Evolutionary conservation across 2,888 invertebrate species (phyloP).

Genomic region (Leptura quadrifasciata): DNA sequence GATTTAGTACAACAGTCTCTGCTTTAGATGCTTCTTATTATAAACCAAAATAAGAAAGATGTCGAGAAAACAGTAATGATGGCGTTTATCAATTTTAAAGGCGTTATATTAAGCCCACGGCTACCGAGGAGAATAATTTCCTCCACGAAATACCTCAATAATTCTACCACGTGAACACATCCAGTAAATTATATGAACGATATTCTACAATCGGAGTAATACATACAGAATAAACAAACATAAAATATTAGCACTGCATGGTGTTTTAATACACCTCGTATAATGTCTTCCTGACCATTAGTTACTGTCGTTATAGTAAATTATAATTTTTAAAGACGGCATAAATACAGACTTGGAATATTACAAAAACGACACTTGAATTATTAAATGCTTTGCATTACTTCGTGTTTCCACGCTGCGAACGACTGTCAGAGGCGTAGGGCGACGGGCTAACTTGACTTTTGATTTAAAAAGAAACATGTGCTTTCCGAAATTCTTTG

Average conservation of each 20-base stretch:
- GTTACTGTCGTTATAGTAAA: conserved; percentile 23
- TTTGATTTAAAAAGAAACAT: no score
- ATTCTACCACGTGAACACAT: not conserved
- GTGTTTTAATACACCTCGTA: conserved; percentile 27
- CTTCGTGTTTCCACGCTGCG: conserved; percentile 15
- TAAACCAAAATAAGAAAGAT: not conserved
- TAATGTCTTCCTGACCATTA: conserved; percentile 19
- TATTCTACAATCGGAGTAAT: conserved; percentile 5
- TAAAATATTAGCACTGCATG: conserved; percentile 25
- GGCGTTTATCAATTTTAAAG: not conserved
- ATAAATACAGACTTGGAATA: conserved; percentile 15
- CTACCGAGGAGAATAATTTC: conserved; percentile 16
- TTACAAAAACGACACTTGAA: conserved; percentile 18
- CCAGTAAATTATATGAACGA: conserved; percentile 15
- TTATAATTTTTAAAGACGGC: conserved; percentile 17
- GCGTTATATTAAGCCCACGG: not conserved
- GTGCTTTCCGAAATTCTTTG: no score
- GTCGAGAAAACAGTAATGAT: not conserved
- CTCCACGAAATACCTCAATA: conserved; percentile 11
- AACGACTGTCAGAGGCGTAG: conserved; percentile 21
- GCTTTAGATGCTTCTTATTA: no score
- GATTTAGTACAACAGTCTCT: no score
- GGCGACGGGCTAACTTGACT: not conserved
- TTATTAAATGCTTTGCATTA: conserved; percentile 21
- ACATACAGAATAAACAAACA: conserved; percentile 4